A percentile compares a stretch with the other conserved stretches of the same genome.
These are phyloP conservation scores for Anas platyrhynchos DNA, from an alignment of 2,113 vertebrate species.

Conservation along the genomic window DNA sequence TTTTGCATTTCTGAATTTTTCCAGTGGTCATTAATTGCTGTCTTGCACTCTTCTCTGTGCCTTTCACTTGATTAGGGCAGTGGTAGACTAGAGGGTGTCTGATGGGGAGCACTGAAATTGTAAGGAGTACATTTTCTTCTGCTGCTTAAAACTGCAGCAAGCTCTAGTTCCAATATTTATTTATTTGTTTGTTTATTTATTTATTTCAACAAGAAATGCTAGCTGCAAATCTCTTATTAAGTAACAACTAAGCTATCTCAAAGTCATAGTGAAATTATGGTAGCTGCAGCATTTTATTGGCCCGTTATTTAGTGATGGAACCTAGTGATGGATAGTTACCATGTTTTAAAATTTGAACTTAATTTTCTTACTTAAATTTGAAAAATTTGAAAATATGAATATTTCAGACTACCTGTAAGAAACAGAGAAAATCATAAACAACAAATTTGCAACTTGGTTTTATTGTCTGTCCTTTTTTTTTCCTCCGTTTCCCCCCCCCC, in stretches of 20 bases:
- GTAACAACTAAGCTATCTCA: not conserved
- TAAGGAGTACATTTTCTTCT: not conserved
- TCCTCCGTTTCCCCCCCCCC: not conserved
- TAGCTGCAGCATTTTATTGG: not conserved
- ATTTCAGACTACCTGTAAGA: not conserved
- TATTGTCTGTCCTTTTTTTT: not conserved
- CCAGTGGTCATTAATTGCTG: constrained; percentile 13
- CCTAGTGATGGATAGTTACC: too few relatives aligned
- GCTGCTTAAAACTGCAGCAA: not conserved
- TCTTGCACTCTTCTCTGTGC: not conserved
- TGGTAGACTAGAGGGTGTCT: not conserved
- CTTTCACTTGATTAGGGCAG: constrained; percentile 7
- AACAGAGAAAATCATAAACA: not conserved
- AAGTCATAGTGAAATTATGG: not conserved
- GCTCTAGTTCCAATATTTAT: not conserved
- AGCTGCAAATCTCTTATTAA: not conserved
- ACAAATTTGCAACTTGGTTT: not conserved
- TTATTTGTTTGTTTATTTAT: not conserved
- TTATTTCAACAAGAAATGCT: not conserved
- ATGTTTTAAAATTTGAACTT: not conserved
- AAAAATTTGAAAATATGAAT: not conserved
- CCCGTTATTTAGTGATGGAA: not conserved
- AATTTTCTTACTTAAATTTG: not conserved
- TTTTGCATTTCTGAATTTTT: constrained; percentile 18
- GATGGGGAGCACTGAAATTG: not conserved